Base-by-base conservation (phyloP, 1,140 invertebrate species). In the Polypedilum pembai region DNA sequence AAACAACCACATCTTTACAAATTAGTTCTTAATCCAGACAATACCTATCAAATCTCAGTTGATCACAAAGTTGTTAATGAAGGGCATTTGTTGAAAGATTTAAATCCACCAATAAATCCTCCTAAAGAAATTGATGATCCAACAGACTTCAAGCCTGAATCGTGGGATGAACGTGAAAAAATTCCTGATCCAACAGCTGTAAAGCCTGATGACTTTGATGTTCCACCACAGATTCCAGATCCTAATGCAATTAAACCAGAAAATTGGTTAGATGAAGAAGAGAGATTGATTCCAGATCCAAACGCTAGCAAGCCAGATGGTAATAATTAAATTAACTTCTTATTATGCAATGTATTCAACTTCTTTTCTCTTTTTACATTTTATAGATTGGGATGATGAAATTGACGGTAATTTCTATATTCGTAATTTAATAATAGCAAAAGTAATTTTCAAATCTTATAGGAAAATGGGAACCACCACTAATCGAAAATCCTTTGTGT, bases 131-230 rank as follows among this genome's bases (percentile, higher is more conserved):
- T 99, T 80, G 94, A 97, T 80, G 98, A 99, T 85, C 94, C 94
- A 0, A 85, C 89, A 75, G 98, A 99, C 80, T 88, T 85, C 75
- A 89, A 96, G 81, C 98, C 98, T 1, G 88, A 87, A 1, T 92
- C 98, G 80, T 99, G 98, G 98, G 98, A 99, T 83, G 96, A 99
- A 77, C 87, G 94, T 76, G 96, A 98, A 83, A 98, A 95, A 85
- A 97, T 98, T 77, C 88, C 94, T 5, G 95, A 98, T 83, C 91
- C 93, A 1, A 87, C 89, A 75, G 92, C 94, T 3, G 83, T 84
- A 0, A 98, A 98, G 81, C 96, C 96, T 7, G 94, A 92, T 0
- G 95, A 98, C 80, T 98, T 95, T 94, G 92, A 98, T 82, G 95
- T 94, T 65, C 93, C 94, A 1, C 88, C 91, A 15, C 90, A 96